These are phyloP conservation scores for Amphiprion percula DNA, from an alignment of 2,113 vertebrate species.

Conservation along the genomic window DNA sequence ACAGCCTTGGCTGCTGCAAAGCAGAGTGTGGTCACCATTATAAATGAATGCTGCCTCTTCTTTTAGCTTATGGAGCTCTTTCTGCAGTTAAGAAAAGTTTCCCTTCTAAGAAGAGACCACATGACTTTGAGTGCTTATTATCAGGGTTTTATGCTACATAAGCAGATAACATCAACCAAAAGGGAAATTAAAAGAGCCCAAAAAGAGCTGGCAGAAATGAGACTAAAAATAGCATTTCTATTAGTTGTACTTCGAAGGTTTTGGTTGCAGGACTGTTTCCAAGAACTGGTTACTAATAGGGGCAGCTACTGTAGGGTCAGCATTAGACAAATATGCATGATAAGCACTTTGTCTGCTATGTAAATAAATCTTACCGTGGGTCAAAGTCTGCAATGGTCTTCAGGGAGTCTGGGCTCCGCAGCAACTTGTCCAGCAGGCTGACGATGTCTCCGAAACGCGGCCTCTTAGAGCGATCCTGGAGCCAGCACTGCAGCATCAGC, in stretches of 20 bases:
- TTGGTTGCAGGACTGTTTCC: slow-evolving; percentile 9
- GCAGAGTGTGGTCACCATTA: neutral
- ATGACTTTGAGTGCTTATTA: neutral
- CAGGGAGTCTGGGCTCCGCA: slow-evolving; percentile 93
- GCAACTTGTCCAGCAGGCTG: slow-evolving; percentile 95
- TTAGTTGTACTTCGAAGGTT: slow-evolving; percentile 11
- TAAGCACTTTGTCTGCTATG: neutral
- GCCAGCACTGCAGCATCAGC: slow-evolving; percentile 98
- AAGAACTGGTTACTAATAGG: slow-evolving; percentile 14
- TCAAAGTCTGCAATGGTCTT: slow-evolving; percentile 95
- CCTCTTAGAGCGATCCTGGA: slow-evolving; percentile 92
- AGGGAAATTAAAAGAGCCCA: neutral
- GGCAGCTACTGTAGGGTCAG: neutral
- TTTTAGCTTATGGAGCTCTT: neutral
- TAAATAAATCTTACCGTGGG: slow-evolving; percentile 87
- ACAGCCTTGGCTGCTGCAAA: neutral
- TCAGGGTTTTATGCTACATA: slow-evolving; percentile 5
- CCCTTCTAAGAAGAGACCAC: neutral
- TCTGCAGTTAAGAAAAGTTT: neutral
- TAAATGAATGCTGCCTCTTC: slow-evolving; percentile 1
- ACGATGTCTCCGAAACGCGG: slow-evolving; percentile 94
- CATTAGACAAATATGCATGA: slow-evolving; percentile 17
- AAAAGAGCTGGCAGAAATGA: neutral
- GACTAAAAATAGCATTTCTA: slow-evolving; percentile 10
- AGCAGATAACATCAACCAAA: slow-evolving; percentile 6